These are phyloP conservation scores for Hypercompe scribonia DNA, from an alignment of 2,888 invertebrate species.

Conservation along the genomic window DNA sequence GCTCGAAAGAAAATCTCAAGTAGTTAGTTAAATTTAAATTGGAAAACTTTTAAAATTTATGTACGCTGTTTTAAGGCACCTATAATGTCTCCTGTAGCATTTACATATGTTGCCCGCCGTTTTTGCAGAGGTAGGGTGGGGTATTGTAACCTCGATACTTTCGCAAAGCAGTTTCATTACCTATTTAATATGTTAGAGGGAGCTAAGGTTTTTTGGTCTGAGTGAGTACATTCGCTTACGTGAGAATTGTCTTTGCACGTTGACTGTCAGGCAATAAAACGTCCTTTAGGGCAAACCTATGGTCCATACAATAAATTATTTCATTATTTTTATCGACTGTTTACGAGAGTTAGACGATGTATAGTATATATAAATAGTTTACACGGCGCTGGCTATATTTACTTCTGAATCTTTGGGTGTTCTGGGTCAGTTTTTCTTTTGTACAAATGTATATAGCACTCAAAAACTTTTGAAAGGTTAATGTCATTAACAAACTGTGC, in stretches of 20 bases:
- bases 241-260: constrained; percentile 42
- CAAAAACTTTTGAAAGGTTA: too few relatives aligned
- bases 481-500: too few relatives aligned
- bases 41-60: constrained; percentile 83
- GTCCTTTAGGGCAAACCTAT: constrained; percentile 40
- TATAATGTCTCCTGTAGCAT: constrained; percentile 73
- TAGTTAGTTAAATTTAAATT: constrained; percentile 85
- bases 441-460: too few relatives aligned
- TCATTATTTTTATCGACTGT: constrained; percentile 52
- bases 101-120: constrained; percentile 60
- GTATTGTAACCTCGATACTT: constrained; percentile 16
- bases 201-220: constrained; percentile 37
- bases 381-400: not conserved
- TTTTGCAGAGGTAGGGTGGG: constrained; percentile 21
- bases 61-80: constrained; percentile 77
- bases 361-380: constrained; percentile 2
- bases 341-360: constrained; percentile 34
- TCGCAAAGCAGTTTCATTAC: constrained; percentile 50
- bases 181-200: constrained; percentile 48
- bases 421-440: too few relatives aligned
- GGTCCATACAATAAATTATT: constrained; percentile 49
- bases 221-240: constrained; percentile 41
- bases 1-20: constrained; percentile 76
- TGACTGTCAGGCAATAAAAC: constrained; percentile 46
- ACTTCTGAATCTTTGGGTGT: not conserved